Evolutionary conservation across 1,140 invertebrate species (phyloP), one percentile per base, ranked within the genome.

Genomic region (Uloborus diversus): DNA sequence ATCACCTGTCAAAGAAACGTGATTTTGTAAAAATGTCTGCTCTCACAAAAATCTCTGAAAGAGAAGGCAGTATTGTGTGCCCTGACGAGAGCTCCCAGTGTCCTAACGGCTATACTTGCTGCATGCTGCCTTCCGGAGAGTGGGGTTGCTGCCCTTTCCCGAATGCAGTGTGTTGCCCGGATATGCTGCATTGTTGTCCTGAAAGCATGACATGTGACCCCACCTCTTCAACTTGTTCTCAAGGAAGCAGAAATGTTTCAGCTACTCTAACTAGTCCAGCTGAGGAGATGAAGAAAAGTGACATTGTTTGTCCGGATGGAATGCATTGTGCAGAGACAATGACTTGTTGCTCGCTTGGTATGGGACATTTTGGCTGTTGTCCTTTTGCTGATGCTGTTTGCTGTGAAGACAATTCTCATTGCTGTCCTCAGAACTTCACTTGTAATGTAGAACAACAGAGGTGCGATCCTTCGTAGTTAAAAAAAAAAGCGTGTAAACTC

Each of bases 91-190:
- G n/a, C 3, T 81, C 59, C 30, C 68, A 84, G 59, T 88, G 88
- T 83, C 85, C 84, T 17, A 83, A 84, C 82, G 83, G 83, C 7
- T 82, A 82, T 14, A 88, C 88, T 17, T 88, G 88, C 79, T 88
- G 88, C 83, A 80, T 84, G 47, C 23, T 86, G 23, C 71, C 20
- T 0, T 61, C 71, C 57, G 85, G 84, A 27, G 61, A 82, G 14
- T 88, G 84, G 79, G 87, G 86, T 53, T 88, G 88, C 65, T 88
- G 87, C 81, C 87, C 86, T 14, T 61, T 85, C 13, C 82, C 84
- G 30, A 81, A 86, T 66, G 87, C 82, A 27, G 81, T 81, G 56
- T 85, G 85, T 79, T 86, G 84, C 51, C 49, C 64, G 4, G 84
- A 85, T 66, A 20, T 53, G 14, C 3, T 82, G 3, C 83, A 85